Evolutionary conservation across 1,140 invertebrate genomes (phyloP).

Genomic region (Stegodyphus mimosarum): DNA sequence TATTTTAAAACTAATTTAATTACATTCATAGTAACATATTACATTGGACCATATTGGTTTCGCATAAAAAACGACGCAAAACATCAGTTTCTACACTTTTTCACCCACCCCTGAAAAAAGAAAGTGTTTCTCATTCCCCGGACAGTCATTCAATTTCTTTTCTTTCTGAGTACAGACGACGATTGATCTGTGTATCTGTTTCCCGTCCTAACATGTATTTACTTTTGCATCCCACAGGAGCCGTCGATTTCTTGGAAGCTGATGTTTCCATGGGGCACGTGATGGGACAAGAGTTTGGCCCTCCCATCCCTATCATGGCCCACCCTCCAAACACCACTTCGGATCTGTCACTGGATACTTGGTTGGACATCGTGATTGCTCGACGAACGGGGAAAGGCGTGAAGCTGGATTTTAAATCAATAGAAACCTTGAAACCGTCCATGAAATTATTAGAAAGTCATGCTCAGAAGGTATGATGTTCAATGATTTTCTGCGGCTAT

Average conservation of each 20-base stretch:
- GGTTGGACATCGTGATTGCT: slow-evolving; percentile 74
- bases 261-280: slow-evolving; percentile 80
- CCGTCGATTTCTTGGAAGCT: slow-evolving; percentile 85
- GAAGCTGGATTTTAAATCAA: slow-evolving; percentile 88
- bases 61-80: no score
- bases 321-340: slow-evolving; percentile 80
- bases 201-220: no score
- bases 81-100: no score
- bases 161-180: no score
- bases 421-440: slow-evolving; percentile 78
- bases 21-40: no score
- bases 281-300: slow-evolving; percentile 68
- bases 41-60: no score
- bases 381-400: slow-evolving; percentile 76
- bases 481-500: no score
- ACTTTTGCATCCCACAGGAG: slow-evolving; percentile 67
- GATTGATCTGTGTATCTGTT: no score
- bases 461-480: slow-evolving; percentile 68
- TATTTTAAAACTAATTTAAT: no score
- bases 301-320: slow-evolving; percentile 82
- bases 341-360: slow-evolving; percentile 80
- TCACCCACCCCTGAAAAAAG: no score
- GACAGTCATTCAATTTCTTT: no score
- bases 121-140: no score
- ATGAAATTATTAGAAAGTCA: slow-evolving; percentile 71